Percentiles rank a stretch among this genome's conserved stretches.
Evolutionary conservation across 2,888 invertebrate genomes (phyloP).

Genomic region (Gastracanthus pulcherrimus): DNA sequence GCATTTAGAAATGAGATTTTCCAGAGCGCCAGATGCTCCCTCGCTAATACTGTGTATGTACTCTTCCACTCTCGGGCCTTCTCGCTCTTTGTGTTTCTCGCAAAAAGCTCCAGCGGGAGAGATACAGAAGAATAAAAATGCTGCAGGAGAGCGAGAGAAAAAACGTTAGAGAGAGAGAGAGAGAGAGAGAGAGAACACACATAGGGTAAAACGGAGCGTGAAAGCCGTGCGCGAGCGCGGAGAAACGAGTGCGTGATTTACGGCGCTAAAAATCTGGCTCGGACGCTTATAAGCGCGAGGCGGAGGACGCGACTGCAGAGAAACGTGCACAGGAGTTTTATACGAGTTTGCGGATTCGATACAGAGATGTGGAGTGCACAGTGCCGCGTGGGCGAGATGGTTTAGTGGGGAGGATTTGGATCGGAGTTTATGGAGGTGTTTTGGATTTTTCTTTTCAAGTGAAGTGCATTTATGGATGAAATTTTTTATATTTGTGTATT

Average conservation of each 20-base stretch:
- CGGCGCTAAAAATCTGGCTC: constrained; percentile 48
- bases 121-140: not conserved
- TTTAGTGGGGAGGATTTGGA: not conserved
- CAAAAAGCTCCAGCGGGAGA: not conserved
- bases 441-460: not conserved
- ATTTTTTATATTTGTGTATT: too few species aligned
- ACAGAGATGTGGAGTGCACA: not conserved
- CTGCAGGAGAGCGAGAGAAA: not conserved
- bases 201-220: too few species aligned
- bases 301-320: not conserved
- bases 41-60: constrained; percentile 65
- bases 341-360: not conserved
- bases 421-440: not conserved
- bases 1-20: constrained; percentile 73
- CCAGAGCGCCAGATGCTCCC: constrained; percentile 71
- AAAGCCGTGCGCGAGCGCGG: too few species aligned
- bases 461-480: too few species aligned
- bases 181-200: too few species aligned
- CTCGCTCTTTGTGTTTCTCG: not conserved
- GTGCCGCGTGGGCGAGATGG: not conserved
- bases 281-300: constrained; percentile 7
- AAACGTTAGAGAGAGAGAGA: too few species aligned
- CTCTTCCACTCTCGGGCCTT: constrained; percentile 49
- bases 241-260: constrained; percentile 41
- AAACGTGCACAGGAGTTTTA: not conserved